phyloP scores from a whole-genome alignment of 2,797 vertebrate genomes.

The Novumbra hubbsi region DNA sequence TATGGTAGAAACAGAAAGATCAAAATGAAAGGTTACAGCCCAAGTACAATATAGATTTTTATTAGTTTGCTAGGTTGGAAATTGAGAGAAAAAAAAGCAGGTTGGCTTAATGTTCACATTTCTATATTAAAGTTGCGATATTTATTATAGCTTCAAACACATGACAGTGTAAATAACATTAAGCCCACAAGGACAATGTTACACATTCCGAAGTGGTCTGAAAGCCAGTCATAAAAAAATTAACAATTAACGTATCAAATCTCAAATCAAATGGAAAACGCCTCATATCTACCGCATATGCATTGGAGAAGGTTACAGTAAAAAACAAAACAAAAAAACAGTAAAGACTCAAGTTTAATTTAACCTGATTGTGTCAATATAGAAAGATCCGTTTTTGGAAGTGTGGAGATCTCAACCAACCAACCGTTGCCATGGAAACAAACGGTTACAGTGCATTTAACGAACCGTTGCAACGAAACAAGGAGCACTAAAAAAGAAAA shows the following conservation, averaged over 20 bases:
- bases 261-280: neutral
- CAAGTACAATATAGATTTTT: constrained; percentile 75
- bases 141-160: constrained; percentile 52
- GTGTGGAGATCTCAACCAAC: neutral
- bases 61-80: constrained; percentile 69
- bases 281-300: neutral
- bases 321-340: too few species aligned
- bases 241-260: neutral
- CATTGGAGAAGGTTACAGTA: neutral
- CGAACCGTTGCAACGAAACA: neutral
- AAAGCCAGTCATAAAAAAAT: constrained; percentile 7
- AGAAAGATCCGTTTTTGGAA: neutral
- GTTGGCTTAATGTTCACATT: constrained; percentile 64
- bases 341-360: neutral
- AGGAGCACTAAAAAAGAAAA: constrained; percentile 18
- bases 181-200: neutral
- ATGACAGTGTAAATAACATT: constrained; percentile 20
- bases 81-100: constrained; percentile 65
- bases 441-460: neutral
- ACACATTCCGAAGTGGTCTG: neutral
- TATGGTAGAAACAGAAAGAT: neutral
- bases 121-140: constrained; percentile 50
- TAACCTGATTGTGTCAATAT: constrained; percentile 1
- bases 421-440: constrained; percentile 18
- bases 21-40: constrained; percentile 15